Conservation (phyloP, 2,113 vertebrate genomes). For the Phaetusa simplex region DNA sequence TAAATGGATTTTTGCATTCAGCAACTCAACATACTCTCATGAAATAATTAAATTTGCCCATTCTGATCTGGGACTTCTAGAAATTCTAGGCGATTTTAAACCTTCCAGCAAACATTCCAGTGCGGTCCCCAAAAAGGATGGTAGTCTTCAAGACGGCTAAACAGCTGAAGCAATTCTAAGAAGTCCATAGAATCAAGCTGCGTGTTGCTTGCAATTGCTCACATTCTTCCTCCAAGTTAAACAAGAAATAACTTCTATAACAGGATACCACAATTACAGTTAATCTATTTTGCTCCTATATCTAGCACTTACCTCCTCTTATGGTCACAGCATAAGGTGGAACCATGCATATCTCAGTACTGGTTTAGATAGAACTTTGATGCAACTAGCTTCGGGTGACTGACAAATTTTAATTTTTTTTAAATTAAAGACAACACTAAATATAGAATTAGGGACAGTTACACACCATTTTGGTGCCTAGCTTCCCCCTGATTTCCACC, state of each 20-base stretch:
- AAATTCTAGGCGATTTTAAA: neutral
- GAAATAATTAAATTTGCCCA: neutral
- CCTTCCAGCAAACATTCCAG: neutral
- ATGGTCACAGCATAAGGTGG: neutral
- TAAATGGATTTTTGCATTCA: neutral
- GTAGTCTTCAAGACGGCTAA: neutral
- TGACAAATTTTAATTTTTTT: neutral
- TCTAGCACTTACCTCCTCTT: neutral
- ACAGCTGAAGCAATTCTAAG: neutral
- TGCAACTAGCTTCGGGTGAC: neutral
- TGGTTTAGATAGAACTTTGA: neutral
- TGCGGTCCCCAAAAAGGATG: neutral
- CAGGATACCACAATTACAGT: neutral
- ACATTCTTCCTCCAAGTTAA: neutral
- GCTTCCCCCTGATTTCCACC: neutral
- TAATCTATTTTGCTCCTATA: neutral
- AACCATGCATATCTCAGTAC: accelerated
- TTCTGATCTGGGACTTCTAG: neutral
- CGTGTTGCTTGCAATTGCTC: neutral
- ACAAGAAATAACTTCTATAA: neutral
- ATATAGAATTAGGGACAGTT: neutral
- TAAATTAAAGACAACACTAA: neutral
- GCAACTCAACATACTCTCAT: neutral
- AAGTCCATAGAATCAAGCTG: neutral
- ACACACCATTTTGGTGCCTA: neutral